These are phyloP conservation scores for Himalopsyche phryganea DNA, from an alignment of 1,140 invertebrate genomes.

Conservation along the genomic window DNA sequence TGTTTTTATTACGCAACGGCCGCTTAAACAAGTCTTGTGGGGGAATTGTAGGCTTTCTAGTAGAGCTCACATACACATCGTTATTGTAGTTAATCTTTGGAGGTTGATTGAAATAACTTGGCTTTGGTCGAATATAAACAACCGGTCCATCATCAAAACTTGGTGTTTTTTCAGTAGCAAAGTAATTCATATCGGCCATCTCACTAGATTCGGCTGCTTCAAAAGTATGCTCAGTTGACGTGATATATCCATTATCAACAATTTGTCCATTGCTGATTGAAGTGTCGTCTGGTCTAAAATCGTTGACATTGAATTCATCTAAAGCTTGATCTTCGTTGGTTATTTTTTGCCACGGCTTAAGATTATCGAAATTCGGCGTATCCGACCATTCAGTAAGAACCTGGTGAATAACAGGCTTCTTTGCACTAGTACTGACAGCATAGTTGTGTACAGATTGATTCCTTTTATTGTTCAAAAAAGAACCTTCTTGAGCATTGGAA, in stretches of 20 bases:
- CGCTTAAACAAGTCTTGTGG: conserved; percentile 16
- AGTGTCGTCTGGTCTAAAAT: too few species aligned
- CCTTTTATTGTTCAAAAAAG: not conserved
- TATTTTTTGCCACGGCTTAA: not conserved
- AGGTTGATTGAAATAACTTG: not conserved
- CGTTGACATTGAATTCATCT: too few species aligned
- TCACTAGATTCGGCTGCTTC: too few species aligned
- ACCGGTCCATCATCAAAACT: too few species aligned
- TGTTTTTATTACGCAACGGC: conserved; percentile 4
- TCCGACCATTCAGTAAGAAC: conserved; percentile 28
- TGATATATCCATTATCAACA: too few species aligned
- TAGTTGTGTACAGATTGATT: not conserved
- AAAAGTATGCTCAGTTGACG: too few species aligned
- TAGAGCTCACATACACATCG: conserved; percentile 1
- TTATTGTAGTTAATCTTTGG: not conserved
- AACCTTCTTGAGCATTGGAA: not conserved
- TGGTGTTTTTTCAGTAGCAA: too few species aligned
- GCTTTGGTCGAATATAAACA: conserved; percentile 22
- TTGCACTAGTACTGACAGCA: conserved; percentile 13
- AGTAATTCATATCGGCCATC: too few species aligned
- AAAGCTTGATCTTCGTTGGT: not conserved
- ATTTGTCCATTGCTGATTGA: too few species aligned
- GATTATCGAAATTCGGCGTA: conserved; percentile 9
- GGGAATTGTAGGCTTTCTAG: conserved; percentile 4
- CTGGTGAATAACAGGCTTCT: conserved; percentile 25